Evolutionary conservation across 2,888 invertebrate genomes (phyloP), one percentile per base, ranked within the genome.

Genomic region (Pseudococcus longispinus): DNA sequence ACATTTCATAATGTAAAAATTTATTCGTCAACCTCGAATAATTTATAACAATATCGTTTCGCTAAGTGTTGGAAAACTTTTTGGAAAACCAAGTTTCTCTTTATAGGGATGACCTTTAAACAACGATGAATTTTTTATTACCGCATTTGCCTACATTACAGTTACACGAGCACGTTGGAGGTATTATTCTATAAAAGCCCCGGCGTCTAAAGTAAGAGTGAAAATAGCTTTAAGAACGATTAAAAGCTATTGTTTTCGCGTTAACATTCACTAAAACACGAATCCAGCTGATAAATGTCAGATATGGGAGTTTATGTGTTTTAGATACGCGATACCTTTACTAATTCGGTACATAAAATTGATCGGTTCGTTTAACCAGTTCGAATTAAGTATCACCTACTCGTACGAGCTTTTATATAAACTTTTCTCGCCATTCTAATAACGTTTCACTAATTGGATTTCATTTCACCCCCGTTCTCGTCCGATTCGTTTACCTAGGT

Each of bases 181-280:
- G 60, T 60, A 51, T 51, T n/a, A 5, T 6, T 18, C 8, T 9
- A 23, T 23, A 60, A 23, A 23, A 23, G 23, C 6, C 23, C n/a
- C 51, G 18, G 20, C 11, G n/a, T n/a, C 55, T 55, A 55, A 55
- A n/a, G 65, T 70, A 18, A 70, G 29, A 70, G 70, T 70, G 70
- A 70, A 70, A 70, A 70, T 70, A 70, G 70, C 70, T 70, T 70
- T 18, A 70, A 70, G 70, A 70, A 70, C 70, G 70, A 70, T 70
- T 70, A 70, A 70, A 70, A 70, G 70, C 70, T 70, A 70, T 70
- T 70, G 70, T 70, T 70, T 70, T 70, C 70, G 29, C 29, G 70
- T 70, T 70, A 70, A 29, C 70, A 70, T 70, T 70, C 70, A 70
- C 70, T 70, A 70, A 70, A 70, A 70, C 70, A 70, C 70, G 70